Evolutionary conservation across 1,140 invertebrate species (phyloP).

Genomic region (Drosophila jambulina): DNA sequence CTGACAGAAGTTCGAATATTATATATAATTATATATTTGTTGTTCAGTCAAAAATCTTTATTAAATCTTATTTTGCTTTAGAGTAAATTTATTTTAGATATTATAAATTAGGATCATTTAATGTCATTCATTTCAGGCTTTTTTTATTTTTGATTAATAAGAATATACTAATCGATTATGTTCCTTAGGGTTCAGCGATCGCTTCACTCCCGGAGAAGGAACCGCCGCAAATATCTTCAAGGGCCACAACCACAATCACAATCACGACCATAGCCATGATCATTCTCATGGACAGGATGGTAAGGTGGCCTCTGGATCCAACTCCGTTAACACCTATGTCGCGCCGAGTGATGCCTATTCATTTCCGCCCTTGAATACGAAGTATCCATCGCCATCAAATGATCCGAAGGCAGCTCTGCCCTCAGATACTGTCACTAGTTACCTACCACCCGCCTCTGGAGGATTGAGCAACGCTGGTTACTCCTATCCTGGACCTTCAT

Average conservation of each 20-base stretch:
- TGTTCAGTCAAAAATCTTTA: background rate
- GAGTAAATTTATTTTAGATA: no score
- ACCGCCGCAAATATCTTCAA: conserved; percentile 68
- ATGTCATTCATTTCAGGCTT: background rate
- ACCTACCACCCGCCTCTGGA: conserved; percentile 78
- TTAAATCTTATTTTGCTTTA: background rate
- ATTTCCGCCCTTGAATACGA: conserved; percentile 76
- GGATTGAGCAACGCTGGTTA: conserved; percentile 55
- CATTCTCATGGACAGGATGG: conserved; percentile 49
- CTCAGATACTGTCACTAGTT: conserved; percentile 65
- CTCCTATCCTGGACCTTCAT: conserved; percentile 53
- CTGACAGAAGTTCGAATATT: no score
- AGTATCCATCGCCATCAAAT: conserved; percentile 69
- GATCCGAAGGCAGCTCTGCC: conserved; percentile 66
- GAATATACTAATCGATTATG: background rate
- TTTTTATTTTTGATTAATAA: background rate
- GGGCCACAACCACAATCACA: conserved; percentile 49
- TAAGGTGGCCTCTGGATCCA: conserved; percentile 61
- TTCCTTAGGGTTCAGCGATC: conserved; percentile 56
- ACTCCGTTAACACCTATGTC: conserved; percentile 61
- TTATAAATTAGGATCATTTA: background rate
- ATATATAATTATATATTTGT: background rate
- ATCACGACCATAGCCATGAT: conserved; percentile 32
- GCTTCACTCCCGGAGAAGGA: conserved; percentile 74
- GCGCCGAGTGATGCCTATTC: conserved; percentile 69